Conservation (phyloP, 2,888 invertebrate species). For the Plebejus anna region DNA sequence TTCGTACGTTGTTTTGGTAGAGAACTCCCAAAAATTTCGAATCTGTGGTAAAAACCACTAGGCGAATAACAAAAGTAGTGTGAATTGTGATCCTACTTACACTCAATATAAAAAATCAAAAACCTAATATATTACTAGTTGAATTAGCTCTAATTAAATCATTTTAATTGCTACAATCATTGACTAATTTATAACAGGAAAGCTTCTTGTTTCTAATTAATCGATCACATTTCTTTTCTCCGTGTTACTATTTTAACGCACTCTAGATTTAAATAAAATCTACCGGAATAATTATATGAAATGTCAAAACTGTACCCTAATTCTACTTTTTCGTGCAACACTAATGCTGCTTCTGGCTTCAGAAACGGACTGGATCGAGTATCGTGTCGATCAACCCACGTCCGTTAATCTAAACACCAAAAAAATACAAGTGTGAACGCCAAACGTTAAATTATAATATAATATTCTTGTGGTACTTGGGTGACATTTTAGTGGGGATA, state of each 20-base stretch:
- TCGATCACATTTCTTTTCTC: conserved; percentile 1
- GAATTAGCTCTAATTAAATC: not conserved
- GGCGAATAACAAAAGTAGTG: not conserved
- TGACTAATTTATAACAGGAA: not conserved
- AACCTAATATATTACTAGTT: not conserved
- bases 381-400: too few species aligned
- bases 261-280: conserved; percentile 9
- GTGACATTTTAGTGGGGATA: too few species aligned
- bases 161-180: not conserved
- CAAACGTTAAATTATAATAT: too few species aligned
- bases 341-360: not conserved
- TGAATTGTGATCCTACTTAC: not conserved
- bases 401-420: too few species aligned
- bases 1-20: too few species aligned
- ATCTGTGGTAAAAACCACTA: not conserved
- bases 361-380: not conserved
- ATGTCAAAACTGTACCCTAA: conserved; percentile 34
- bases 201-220: not conserved
- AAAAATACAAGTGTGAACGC: too few species aligned
- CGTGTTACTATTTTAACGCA: not conserved
- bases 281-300: conserved; percentile 33
- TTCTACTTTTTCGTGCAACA: too few species aligned
- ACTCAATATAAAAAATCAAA: not conserved
- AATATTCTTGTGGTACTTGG: too few species aligned
- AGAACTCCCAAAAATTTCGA: not conserved